These are phyloP conservation scores for Bolinopsis microptera DNA, from an alignment of 37 sponge, comb jelly and placozoan genomes.

Conservation along the genomic window DNA sequence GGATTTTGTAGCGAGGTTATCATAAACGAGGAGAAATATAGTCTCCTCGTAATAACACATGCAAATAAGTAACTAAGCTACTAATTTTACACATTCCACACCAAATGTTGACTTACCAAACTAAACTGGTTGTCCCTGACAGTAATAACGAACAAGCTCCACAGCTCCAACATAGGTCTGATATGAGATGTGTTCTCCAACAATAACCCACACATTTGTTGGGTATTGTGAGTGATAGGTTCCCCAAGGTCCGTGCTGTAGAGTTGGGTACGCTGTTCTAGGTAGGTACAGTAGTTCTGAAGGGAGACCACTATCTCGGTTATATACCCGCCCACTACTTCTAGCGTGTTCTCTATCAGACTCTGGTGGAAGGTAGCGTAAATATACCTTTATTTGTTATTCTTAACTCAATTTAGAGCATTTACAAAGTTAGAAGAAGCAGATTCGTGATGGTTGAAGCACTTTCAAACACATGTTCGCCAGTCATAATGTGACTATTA, in stretches of 20 bases:
- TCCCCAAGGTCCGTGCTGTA: slow-evolving; percentile 7
- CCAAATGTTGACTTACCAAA: slow-evolving; percentile 37
- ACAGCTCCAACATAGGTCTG: slow-evolving; percentile 37
- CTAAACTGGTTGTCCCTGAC: neutral
- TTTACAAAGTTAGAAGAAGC: no score
- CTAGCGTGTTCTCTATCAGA: slow-evolving; percentile 24
- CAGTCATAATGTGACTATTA: no score
- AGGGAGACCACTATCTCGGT: neutral
- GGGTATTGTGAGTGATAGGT: neutral
- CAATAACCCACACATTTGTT: neutral
- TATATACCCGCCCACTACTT: slow-evolving; percentile 19
- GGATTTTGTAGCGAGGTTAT: no score
- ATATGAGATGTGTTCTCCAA: neutral
- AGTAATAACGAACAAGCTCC: neutral
- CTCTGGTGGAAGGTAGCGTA: slow-evolving; percentile 10
- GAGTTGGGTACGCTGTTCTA: neutral
- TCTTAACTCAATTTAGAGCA: no score
- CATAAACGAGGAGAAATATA: no score
- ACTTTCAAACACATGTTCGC: no score
- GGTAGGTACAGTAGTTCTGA: slow-evolving; percentile 49
- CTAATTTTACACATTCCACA: no score
- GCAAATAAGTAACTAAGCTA: no score
- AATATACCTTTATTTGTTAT: no score
- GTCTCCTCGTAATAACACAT: no score
- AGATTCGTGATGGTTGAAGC: no score